phyloP scores from a whole-genome alignment of 2,113 vertebrate genomes.

The Zosterops lateralis region DNA sequence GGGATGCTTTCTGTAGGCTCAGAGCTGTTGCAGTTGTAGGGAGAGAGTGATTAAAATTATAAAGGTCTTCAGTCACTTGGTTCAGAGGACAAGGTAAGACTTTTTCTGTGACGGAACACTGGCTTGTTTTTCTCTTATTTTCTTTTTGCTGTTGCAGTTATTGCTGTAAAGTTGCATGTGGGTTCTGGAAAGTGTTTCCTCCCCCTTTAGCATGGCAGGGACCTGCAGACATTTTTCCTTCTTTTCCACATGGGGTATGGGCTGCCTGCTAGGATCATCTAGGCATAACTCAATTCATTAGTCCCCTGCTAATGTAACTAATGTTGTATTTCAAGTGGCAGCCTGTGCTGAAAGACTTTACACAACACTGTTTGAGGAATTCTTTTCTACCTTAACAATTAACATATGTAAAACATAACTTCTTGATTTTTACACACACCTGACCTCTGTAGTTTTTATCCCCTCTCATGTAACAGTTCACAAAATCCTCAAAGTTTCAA shows the following conservation, averaged over 20 bases:
- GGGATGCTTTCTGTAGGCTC: background rate
- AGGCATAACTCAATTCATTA: slow-evolving; percentile 10
- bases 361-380: background rate
- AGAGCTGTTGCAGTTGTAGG: background rate
- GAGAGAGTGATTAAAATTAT: background rate
- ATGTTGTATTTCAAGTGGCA: background rate
- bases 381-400: background rate
- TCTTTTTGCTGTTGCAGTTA: background rate
- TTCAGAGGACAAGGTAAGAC: background rate
- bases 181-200: background rate
- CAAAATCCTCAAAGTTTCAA: background rate
- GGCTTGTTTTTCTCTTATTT: background rate
- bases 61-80: background rate
- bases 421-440: background rate
- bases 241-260: background rate
- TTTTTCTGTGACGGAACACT: rapidly evolving
- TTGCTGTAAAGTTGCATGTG: background rate
- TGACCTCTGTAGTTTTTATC: background rate
- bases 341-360: background rate
- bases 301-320: slow-evolving; percentile 3
- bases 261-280: background rate
- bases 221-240: background rate
- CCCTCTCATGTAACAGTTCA: background rate
- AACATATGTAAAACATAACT: background rate
- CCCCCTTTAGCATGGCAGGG: background rate